Percentiles rank a stretch among this genome's conserved stretches.
phyloP scores from a whole-genome alignment of 35 echinoderm and acorn worm genomes.

The Apostichopus californicus region DNA sequence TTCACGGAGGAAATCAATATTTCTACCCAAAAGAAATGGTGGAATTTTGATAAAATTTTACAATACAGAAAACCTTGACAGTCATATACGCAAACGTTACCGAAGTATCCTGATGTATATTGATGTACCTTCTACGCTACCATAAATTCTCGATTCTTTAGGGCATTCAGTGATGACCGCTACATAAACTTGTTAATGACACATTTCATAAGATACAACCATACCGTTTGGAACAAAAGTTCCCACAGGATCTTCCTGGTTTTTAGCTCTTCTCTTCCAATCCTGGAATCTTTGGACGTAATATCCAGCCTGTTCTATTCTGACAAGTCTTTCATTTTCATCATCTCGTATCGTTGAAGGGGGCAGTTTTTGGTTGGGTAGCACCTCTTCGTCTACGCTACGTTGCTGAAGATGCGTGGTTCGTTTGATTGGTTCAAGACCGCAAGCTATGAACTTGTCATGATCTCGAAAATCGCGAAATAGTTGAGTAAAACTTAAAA shows the following conservation, averaged over 20 bases:
- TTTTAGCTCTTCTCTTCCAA: conserved; percentile 50
- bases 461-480: conserved; percentile 92
- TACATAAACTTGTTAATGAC: too few relatives aligned
- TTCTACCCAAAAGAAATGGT: too few relatives aligned
- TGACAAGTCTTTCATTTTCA: neutral
- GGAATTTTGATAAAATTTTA: too few relatives aligned
- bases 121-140: too few relatives aligned
- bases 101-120: too few relatives aligned
- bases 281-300: conserved; percentile 59
- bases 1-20: too few relatives aligned
- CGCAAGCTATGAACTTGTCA: conserved; percentile 85
- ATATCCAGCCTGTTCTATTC: conserved; percentile 40
- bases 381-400: conserved; percentile 47
- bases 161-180: too few relatives aligned
- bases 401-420: conserved; percentile 52
- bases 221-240: conserved; percentile 22
- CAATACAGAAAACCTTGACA: too few relatives aligned
- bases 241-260: conserved; percentile 38
- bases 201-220: neutral
- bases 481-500: conserved; percentile 87
- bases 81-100: too few relatives aligned
- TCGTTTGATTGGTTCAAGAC: conserved; percentile 64
- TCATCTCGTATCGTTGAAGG: neutral
- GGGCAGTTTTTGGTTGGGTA: conserved; percentile 29
- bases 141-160: too few relatives aligned